Base-by-base conservation (phyloP, 53 echinoderm and acorn worm genomes). In the Holothuria scabra region DNA sequence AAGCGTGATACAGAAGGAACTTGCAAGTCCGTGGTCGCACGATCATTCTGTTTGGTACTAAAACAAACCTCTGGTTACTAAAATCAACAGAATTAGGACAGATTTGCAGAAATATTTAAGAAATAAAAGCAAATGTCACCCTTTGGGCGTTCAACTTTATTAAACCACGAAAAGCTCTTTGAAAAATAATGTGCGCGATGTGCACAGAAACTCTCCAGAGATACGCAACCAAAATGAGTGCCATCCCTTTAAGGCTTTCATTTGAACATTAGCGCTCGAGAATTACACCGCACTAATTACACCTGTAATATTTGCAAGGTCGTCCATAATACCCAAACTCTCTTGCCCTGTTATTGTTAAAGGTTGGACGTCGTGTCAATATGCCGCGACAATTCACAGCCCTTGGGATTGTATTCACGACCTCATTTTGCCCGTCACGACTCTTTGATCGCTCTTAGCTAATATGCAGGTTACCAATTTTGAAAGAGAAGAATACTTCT, bases 231-330 rank as follows among this genome's bases (percentile, higher is more conserved):
- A 14, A 52, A 52, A 52, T 16, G 18, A 52, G 31, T 32, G 69
- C 41, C 4, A 34, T 41, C 69, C 41, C 69, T 69, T 69, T 69
- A 69, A 69, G 37, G 69, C 69, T 69, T 69, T 44, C 35, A 52
- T 52, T 33, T 69, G 37, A 69, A 69, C 69, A 69, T 69, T 69
- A 44, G 69, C 69, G 1, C 69, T 34, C 44, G 69, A 69, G 35
- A 52, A 52, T 41, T 33, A 41, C 34, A 69, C 35, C 69, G 69
- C 38, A 69, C 69, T 69, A 69, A 69, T 69, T 69, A 69, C 69
- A 69, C 69, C 69, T 69, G 69, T 69, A 69, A 69, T 69, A 69
- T 69, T 69, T 69, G 69, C 69, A 69, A 69, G 69, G 69, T 69
- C 69, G 69, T 41, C 41, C 22, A 32, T 69, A 69, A 44, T 69